Evolutionary conservation across 1,140 invertebrate species (phyloP), one percentile per base, ranked within the genome.

Genomic region (Hylaeus anthracinus): DNA sequence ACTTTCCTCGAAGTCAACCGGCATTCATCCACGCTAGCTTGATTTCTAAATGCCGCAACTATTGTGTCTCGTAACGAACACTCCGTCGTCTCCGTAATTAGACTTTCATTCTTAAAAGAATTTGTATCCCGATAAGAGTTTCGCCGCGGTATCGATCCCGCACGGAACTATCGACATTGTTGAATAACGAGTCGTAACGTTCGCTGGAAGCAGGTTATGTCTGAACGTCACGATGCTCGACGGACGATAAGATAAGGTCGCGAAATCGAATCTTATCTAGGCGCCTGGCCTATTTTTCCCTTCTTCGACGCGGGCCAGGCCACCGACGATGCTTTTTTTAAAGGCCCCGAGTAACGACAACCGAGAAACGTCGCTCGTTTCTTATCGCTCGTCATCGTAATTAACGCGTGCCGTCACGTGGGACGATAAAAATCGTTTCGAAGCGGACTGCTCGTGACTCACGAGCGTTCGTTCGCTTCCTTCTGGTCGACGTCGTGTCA

Each of bases 341-440:
- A 76, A 76, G 73, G 48, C 60, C 60, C 43, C 51, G 78, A 69
- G 12, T 8, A 51, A 75, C 82, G 56, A 53, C 39, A 56, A 66
- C 39, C 43, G 53, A 66, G 61, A n/a, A 77, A 72, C 53, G 58
- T 39, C 64, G 51, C 10, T 55, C 41, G 56, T 43, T 55, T 15
- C n/a, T 79, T 82, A 82, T 82, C 65, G 79, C 60, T 63, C 45
- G 75, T 65, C 75, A 72, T 85, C 73, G 75, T 86, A 81, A 86
- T 79, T 86, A 85, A 86, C 81, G 84, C 85, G 85, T 86, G 85
- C 85, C 81, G 85, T 80, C 85, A 83, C 81, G 81, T 56, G 73
- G 51, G 72, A 76, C 80, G 85, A 63, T 75, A 74, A 73, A 86
- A 82, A 83, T 86, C 67, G 53, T 71, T 61, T 26, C 72, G 26